Conservation (phyloP, 2,888 invertebrate species). For the Mesodorylaimus sp. region DNA sequence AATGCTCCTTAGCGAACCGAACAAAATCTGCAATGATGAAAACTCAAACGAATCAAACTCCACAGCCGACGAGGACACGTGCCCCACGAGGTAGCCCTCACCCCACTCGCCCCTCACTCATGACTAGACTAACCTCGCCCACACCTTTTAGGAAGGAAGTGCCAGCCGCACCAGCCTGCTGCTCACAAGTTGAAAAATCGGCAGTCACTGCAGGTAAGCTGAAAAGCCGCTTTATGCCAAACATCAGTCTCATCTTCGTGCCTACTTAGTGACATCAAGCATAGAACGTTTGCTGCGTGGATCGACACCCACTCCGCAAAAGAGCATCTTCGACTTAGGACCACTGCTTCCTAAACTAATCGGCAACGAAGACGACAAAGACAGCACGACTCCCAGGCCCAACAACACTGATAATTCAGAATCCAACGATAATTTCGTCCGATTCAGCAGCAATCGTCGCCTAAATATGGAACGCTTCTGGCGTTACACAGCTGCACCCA, state of each 20-base stretch:
- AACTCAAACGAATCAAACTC: too few species aligned
- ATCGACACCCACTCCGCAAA: too few species aligned
- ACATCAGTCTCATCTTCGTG: too few species aligned
- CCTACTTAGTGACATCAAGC: too few species aligned
- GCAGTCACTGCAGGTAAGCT: too few species aligned
- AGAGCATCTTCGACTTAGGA: not conserved
- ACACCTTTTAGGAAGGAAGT: not conserved
- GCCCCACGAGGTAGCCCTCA: conserved; percentile 17
- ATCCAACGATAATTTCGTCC: too few species aligned
- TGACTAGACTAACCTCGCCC: not conserved
- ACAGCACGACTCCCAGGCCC: not conserved
- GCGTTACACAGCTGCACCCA: conserved; percentile 19
- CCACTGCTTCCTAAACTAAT: not conserved
- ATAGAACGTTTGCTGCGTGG: too few species aligned
- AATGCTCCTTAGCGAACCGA: conserved; percentile 24
- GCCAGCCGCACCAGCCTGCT: not conserved
- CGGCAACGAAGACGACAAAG: not conserved
- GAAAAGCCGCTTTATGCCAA: too few species aligned
- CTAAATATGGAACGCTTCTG: conserved; percentile 27
- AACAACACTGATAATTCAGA: not conserved
- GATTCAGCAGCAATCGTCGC: too few species aligned
- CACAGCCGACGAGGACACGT: conserved; percentile 16
- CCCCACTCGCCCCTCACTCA: not conserved
- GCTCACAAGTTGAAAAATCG: too few species aligned
- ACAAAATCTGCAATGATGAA: conserved; percentile 22